A percentile compares a stretch with the other conserved stretches of the same genome.
Conservation (phyloP, 2,113 vertebrate genomes). For the Callipepla squamata region DNA sequence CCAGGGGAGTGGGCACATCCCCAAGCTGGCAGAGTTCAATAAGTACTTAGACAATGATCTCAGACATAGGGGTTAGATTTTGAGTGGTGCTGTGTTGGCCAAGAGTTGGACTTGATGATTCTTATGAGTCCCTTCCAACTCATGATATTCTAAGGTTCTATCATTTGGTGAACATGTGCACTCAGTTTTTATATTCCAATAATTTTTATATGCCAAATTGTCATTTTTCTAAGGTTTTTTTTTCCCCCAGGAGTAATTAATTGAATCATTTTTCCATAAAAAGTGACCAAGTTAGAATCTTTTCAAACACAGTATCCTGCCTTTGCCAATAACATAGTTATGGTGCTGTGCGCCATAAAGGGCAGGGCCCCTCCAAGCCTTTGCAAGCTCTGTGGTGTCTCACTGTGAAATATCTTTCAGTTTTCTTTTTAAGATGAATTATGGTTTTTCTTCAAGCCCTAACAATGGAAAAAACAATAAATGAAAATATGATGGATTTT, state of each 20-base stretch:
- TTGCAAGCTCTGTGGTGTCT: background rate
- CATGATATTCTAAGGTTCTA: background rate
- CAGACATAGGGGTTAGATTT: background rate
- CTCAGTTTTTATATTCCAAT: background rate
- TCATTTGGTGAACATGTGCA: background rate
- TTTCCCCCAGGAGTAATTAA: background rate
- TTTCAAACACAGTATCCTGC: background rate
- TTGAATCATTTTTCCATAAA: background rate
- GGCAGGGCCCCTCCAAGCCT: background rate
- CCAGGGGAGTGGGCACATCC: background rate
- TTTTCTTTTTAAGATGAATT: background rate
- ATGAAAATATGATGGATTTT: background rate
- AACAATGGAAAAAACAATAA: background rate
- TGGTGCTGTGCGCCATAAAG: background rate
- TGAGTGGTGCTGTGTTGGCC: background rate
- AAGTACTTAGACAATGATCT: background rate
- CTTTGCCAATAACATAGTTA: background rate
- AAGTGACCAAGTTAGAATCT: background rate
- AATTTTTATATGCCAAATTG: background rate
- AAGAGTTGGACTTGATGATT: background rate
- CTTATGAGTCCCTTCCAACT: background rate
- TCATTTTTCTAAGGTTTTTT: background rate
- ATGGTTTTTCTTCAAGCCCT: background rate
- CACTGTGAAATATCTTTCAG: background rate
- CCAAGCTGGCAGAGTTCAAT: background rate